Base-by-base conservation (phyloP, 2,888 invertebrate species). In the Pristionchus mayeri region DNA sequence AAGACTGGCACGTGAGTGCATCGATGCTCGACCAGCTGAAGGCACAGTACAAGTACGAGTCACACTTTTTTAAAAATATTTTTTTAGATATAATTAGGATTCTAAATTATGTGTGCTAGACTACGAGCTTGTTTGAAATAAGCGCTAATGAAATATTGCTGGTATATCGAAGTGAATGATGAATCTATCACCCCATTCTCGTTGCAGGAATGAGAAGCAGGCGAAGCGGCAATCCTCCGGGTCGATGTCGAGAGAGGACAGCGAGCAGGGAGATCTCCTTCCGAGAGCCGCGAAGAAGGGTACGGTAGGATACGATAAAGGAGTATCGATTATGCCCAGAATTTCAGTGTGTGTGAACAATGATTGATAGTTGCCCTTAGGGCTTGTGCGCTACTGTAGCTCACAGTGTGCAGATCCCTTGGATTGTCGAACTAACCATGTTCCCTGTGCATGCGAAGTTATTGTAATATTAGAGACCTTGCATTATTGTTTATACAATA, bases 11-110 rank as follows among this genome's bases (percentile, higher is more conserved):
- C 50, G 81, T 83, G 86, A 93, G 94, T 91, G 93, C 93, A 86
- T 93, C 93, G 81, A 92, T 92, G 86, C 91, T 94, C 85, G 93
- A 93, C 87, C 93, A 93, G 88, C 92, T 94, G 86, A 94, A 94
- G 91, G 93, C 94, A 87, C 93, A 93, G 89, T 94, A 93, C 90
- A 93, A 92, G 92, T 93, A 92, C 18, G 48, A 30, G 18, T 60
- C 52, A 18, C 52, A 13, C 63, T 60, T 30, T 71, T 52, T 57
- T 54, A 18, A 50, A 50, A 9, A 50, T 50, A 18, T 50, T 50
- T n/a, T n/a, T n/a, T n/a, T n/a, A n/a, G n/a, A 21, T 50, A 50
- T 18, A 6, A 50, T 18, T 3, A 9, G 11, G 50, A 18, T 50
- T 2, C 50, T 50, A 52, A 52, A 52, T 11, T 18, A 21, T 18